Conservation (phyloP, 2,888 invertebrate species). For the Ornithoptera priamus region DNA sequence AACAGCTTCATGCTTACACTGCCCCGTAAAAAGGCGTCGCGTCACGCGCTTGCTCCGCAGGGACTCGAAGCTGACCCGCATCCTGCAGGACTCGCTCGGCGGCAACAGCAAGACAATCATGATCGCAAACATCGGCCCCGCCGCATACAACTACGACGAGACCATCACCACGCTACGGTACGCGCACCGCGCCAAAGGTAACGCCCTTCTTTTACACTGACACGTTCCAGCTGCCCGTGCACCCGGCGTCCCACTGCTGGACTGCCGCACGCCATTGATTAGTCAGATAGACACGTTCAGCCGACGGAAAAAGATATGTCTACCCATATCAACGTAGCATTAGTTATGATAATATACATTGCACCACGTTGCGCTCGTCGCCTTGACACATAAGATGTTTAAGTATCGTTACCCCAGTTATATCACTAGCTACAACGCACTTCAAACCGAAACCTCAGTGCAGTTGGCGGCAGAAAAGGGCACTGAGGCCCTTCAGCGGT, state of each 20-base stretch:
- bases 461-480: too few relatives aligned
- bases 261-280: not conserved
- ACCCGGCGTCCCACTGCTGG: not conserved
- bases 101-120: conserved; percentile 99
- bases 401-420: not conserved
- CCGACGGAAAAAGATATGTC: too few relatives aligned
- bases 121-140: conserved; percentile 99
- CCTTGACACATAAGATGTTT: too few relatives aligned
- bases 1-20: conserved; percentile 12
- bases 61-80: conserved; percentile 97
- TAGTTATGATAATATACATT: too few relatives aligned
- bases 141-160: conserved; percentile 98
- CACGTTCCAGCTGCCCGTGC: not conserved
- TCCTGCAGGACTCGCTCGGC: conserved; percentile 98
- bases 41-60: conserved; percentile 57
- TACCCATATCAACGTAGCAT: too few relatives aligned
- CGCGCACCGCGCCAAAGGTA: conserved; percentile 95
- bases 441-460: too few relatives aligned
- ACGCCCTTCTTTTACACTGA: not conserved
- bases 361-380: too few relatives aligned
- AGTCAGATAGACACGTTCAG: too few relatives aligned
- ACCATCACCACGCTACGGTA: conserved; percentile 97
- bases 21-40: conserved; percentile 3
- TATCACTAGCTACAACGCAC: not conserved
- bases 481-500: not conserved